A percentile compares a stretch with the other conserved stretches of the same genome.
phyloP scores from a whole-genome alignment of 2,113 vertebrate species.

The Sylvicapra grimmia region DNA sequence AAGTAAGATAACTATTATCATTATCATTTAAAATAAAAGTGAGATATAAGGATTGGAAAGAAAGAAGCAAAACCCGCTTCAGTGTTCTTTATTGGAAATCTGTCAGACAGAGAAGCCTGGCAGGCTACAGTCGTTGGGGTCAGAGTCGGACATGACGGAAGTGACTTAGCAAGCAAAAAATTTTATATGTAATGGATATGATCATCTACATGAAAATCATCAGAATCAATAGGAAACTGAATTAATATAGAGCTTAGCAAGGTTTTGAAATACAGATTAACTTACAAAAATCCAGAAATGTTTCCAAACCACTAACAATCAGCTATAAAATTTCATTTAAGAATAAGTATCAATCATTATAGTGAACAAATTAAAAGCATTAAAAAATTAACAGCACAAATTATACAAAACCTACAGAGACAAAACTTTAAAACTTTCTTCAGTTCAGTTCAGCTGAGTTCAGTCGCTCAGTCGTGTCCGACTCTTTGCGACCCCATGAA shows the following conservation, averaged over 20 bases:
- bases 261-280: not conserved
- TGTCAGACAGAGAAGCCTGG: not conserved
- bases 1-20: not conserved
- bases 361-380: not conserved
- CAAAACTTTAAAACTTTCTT: not conserved
- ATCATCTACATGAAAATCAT: not conserved
- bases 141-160: not conserved
- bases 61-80: not conserved
- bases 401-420: not conserved
- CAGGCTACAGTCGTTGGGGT: not conserved
- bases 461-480: rapidly evolving
- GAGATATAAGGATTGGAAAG: not conserved
- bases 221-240: not conserved
- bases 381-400: not conserved
- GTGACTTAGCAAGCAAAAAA: not conserved
- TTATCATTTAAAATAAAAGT: not conserved
- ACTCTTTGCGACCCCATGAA: too few species aligned
- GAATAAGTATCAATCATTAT: not conserved
- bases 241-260: not conserved
- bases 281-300: not conserved
- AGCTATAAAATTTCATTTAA: not conserved
- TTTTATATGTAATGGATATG: not conserved
- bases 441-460: too few species aligned
- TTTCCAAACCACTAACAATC: not conserved
- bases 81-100: not conserved